Base-by-base conservation (phyloP, 2,888 invertebrate genomes). In the Linnaemya tessellans region DNA sequence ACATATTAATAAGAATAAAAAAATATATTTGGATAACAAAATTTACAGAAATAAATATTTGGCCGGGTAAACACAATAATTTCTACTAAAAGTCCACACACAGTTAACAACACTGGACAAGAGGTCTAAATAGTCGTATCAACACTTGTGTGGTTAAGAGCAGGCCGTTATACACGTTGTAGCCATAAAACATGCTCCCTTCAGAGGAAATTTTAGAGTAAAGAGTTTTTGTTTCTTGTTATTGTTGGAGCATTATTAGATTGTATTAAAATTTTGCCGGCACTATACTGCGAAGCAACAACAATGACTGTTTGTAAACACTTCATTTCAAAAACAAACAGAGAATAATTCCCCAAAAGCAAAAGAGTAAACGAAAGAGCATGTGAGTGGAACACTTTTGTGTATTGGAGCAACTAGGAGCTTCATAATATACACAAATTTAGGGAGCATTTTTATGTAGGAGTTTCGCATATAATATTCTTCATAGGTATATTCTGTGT, bases 241-340 rank as follows among this genome's bases (percentile, higher is more conserved):
- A 15, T 20, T 41, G n/a, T 15, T 8, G 2, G 15, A 7, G 67
- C 46, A 25, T 13, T 13, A 64, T 67, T 65, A 70, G 65, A 77
- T 54, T 71, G 65, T 80, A 75, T 25, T 67, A 51, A 70, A 58
- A 68, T 38, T 51, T 3, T 77, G 71, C 75, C 85, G 82, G 82
- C 65, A 43, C 22, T 25, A n/a, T 20, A 18, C 38, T 65, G 43
- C 38, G 58, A 25, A 18, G 0, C 15, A 64, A 73, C 35, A 68
- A 49, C 56, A 35, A 1, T 35, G 3, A 15, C 20, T 71, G 18
- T 38, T 68, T 73, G 54, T 78, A 74, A 79, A 79, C 74, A 85
- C 65, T 54, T 82, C 64, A 79, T 79, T 79, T 79, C 30, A 73
- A 85, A 81, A 85, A 85, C 84, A 85, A 85, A 81, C 84, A 85